phyloP scores from a whole-genome alignment of 2,113 vertebrate genomes.

The Epinephelus fuscoguttatus region DNA sequence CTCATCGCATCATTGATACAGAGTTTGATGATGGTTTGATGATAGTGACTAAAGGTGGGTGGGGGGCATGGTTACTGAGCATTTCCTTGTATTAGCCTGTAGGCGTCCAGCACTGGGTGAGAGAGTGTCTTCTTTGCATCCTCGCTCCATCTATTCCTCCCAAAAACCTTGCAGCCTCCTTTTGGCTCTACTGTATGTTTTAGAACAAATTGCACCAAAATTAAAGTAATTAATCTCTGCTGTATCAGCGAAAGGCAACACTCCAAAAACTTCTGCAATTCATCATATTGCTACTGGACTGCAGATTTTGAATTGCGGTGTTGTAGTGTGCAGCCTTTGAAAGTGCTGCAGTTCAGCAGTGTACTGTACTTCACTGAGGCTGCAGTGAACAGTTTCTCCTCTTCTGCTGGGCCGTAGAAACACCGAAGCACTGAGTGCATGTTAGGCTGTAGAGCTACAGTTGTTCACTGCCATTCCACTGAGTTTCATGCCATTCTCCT shows the following conservation, averaged over 20 bases:
- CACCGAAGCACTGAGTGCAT: constrained; percentile 72
- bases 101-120: constrained; percentile 80
- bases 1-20: constrained; percentile 98
- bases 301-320: constrained; percentile 20
- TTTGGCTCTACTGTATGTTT: constrained; percentile 5
- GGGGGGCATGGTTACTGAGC: constrained; percentile 86
- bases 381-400: constrained; percentile 72
- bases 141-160: neutral
- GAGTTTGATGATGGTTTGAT: constrained; percentile 99
- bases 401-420: constrained; percentile 81
- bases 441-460: constrained; percentile 64
- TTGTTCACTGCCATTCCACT: constrained; percentile 56
- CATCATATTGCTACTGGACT: constrained; percentile 43
- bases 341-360: constrained; percentile 3
- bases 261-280: constrained; percentile 17
- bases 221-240: constrained; percentile 48
- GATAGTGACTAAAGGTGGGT: constrained; percentile 97
- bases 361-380: constrained; percentile 30
- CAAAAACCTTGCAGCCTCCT: constrained; percentile 13
- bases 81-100: constrained; percentile 61
- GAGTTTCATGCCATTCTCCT: constrained; percentile 35
- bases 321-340: constrained; percentile 6
- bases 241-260: constrained; percentile 35
- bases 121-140: constrained; percentile 64
- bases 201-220: constrained; percentile 39